Percentiles rank a stretch among this genome's conserved stretches.
Evolutionary conservation across 1,140 invertebrate species (phyloP).

Genomic region (Rhynchophorus ferrugineus): DNA sequence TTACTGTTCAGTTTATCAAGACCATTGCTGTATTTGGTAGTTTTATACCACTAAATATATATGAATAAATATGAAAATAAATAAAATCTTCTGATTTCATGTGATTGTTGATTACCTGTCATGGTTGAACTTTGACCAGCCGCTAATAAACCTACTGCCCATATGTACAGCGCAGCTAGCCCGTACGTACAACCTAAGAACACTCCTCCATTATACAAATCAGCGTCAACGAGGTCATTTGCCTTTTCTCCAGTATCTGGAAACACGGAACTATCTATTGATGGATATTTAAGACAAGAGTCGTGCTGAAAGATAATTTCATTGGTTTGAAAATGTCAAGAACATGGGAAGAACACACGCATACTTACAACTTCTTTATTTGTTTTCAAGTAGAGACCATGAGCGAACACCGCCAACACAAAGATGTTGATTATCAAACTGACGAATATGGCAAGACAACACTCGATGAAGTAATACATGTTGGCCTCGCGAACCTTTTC

Average conservation of each 20-base stretch:
- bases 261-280: constrained; percentile 26
- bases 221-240: constrained; percentile 54
- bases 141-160: constrained; percentile 83
- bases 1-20: neutral
- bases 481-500: constrained; percentile 76
- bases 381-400: constrained; percentile 67
- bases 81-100: no score
- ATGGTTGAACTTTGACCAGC: constrained; percentile 89
- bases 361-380: constrained; percentile 46
- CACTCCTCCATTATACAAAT: constrained; percentile 77
- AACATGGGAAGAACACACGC: neutral
- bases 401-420: constrained; percentile 81
- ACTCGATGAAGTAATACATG: constrained; percentile 84
- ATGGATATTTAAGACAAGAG: constrained; percentile 20
- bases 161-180: constrained; percentile 74
- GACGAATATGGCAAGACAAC: constrained; percentile 70
- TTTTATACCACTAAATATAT: neutral
- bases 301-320: constrained; percentile 10
- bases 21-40: neutral
- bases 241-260: constrained; percentile 32
- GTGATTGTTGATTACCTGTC: constrained; percentile 52
- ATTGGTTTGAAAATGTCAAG: neutral
- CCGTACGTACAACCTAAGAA: constrained; percentile 83
- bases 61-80: neutral
- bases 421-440: constrained; percentile 89